These are phyloP conservation scores for Chaetura pelagica DNA, from an alignment of 2,113 vertebrate species.

Conservation along the genomic window DNA sequence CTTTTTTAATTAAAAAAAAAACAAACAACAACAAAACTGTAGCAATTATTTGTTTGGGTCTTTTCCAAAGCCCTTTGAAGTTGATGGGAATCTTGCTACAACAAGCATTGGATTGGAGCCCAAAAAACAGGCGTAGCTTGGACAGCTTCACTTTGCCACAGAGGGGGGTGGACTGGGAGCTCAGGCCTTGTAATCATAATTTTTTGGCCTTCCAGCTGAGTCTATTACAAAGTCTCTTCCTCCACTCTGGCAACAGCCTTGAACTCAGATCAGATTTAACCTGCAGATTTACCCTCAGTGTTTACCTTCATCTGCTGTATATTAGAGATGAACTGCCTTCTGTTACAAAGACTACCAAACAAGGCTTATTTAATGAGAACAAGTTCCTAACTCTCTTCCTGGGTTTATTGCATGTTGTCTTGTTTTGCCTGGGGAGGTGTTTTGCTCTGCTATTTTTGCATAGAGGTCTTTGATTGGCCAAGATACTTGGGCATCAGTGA, in stretches of 20 bases:
- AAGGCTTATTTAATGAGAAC: background rate
- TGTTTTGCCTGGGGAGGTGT: background rate
- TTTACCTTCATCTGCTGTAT: background rate
- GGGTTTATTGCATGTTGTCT: background rate
- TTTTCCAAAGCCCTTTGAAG: constrained; percentile 3
- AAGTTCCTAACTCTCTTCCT: background rate
- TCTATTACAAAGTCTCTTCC: background rate
- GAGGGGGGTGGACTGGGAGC: background rate
- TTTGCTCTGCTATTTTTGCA: background rate
- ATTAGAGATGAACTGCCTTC: background rate
- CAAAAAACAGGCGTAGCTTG: constrained; percentile 17
- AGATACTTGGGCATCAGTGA: background rate
- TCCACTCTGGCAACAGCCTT: background rate
- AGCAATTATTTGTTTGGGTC: background rate
- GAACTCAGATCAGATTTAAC: background rate
- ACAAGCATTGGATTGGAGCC: constrained; percentile 12
- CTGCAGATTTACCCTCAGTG: background rate
- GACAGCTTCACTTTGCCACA: background rate
- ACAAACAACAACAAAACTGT: too few species aligned
- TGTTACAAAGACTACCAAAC: background rate
- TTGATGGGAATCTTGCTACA: constrained; percentile 18
- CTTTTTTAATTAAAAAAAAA: background rate
- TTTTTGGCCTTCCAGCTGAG: background rate
- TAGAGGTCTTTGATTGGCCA: background rate
- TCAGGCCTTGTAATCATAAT: background rate